phyloP scores from a whole-genome alignment of 2,888 invertebrate species.

The Pollenia amentaria region DNA sequence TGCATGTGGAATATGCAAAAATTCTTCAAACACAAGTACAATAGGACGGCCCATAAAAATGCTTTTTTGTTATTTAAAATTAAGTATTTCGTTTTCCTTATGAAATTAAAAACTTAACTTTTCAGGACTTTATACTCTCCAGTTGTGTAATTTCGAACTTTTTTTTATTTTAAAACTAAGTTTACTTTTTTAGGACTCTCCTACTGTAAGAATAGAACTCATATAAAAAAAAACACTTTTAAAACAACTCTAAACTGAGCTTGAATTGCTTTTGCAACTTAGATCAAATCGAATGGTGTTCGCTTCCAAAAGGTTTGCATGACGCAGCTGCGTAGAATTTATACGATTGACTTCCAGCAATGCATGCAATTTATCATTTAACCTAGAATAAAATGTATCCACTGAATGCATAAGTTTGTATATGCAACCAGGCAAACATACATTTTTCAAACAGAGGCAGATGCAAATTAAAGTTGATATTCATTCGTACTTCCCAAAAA shows the following conservation, averaged over 20 bases:
- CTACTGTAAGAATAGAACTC: neutral
- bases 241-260: conserved; percentile 49
- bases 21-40: conserved; percentile 24
- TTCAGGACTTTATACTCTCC: no score
- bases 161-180: no score
- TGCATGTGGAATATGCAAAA: conserved; percentile 30
- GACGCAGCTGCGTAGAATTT: conserved; percentile 73
- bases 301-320: conserved; percentile 69
- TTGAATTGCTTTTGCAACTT: conserved; percentile 40
- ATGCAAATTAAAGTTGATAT: conserved; percentile 57
- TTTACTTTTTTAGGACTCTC: no score
- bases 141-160: no score
- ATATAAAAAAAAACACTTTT: neutral
- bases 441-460: conserved; percentile 46
- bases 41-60: neutral
- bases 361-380: conserved; percentile 73
- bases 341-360: conserved; percentile 70
- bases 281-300: conserved; percentile 34
- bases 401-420: neutral
- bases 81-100: no score
- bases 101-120: no score
- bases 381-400: conserved; percentile 32
- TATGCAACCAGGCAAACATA: neutral
- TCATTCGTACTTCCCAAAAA: conserved; percentile 15
- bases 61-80: no score